A percentile compares a stretch with the other conserved stretches of the same genome.
These are phyloP conservation scores for Gymnocephalus cernua DNA, from an alignment of 2,113 vertebrate genomes.

Conservation along the genomic window DNA sequence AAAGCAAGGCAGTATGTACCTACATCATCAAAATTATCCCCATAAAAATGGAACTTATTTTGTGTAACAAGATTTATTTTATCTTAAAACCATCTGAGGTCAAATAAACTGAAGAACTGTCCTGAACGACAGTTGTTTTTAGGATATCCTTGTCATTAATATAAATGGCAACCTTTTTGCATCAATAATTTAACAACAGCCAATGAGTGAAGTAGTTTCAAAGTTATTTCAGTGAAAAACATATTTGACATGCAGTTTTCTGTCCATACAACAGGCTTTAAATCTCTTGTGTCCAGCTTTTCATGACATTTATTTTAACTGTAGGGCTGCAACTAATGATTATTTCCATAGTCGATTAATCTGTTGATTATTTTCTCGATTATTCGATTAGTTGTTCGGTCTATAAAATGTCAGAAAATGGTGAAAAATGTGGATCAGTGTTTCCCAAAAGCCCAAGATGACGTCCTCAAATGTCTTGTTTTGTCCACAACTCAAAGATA, in stretches of 20 bases:
- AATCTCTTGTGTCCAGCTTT: neutral
- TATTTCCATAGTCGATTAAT: too few relatives aligned
- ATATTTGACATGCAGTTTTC: neutral
- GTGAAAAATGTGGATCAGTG: too few relatives aligned
- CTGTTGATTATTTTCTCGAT: too few relatives aligned
- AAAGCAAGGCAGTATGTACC: neutral
- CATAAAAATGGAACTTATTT: neutral
- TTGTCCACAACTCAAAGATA: too few relatives aligned
- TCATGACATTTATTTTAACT: neutral
- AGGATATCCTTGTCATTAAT: slow-evolving; percentile 1
- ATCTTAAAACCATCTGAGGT: neutral
- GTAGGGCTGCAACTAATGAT: too few relatives aligned
- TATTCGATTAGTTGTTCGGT: too few relatives aligned
- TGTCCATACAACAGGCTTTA: neutral
- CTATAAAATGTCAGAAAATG: too few relatives aligned
- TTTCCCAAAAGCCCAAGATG: too few relatives aligned
- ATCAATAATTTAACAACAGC: neutral
- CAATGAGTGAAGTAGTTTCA: neutral
- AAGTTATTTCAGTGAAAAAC: neutral
- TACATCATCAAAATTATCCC: neutral
- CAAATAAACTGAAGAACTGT: neutral
- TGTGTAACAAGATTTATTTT: neutral
- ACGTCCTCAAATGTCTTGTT: too few relatives aligned
- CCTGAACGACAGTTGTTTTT: neutral
- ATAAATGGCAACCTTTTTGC: slow-evolving; percentile 12